phyloP scores from a whole-genome alignment of 2,113 vertebrate genomes.

The Lepus europaeus region DNA sequence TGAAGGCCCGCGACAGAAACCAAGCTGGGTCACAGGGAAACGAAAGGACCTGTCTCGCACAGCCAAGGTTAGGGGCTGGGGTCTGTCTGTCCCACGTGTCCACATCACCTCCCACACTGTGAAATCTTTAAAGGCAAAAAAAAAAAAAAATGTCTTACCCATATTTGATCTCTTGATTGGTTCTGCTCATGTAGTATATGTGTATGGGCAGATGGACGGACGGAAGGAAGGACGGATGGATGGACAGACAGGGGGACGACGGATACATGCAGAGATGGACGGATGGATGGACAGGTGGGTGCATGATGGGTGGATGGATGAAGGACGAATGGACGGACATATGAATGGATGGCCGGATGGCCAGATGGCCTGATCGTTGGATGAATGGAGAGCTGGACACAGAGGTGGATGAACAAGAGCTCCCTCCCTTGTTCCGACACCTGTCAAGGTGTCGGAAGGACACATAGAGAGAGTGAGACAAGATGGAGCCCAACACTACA shows the following conservation, averaged over 20 bases:
- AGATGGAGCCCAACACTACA: too few relatives aligned
- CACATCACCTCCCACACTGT: not conserved
- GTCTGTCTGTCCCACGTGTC: not conserved
- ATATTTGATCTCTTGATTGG: too few relatives aligned
- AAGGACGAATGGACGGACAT: rapidly evolving
- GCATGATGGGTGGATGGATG: rapidly evolving
- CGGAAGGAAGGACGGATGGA: rapidly evolving
- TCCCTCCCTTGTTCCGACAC: not conserved
- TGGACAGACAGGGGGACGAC: not conserved
- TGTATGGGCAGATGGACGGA: too few relatives aligned
- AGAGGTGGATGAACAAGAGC: not conserved
- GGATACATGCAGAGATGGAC: too few relatives aligned
- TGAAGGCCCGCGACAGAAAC: not conserved
- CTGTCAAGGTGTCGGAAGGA: too few relatives aligned
- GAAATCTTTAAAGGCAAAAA: not conserved
- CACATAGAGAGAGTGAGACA: not conserved
- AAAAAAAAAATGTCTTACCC: not conserved
- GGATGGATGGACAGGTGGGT: not conserved
- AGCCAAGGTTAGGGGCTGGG: not conserved
- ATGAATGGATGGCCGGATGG: too few relatives aligned
- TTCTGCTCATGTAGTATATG: not conserved
- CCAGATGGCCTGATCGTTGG: rapidly evolving
- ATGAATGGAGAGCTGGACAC: too few relatives aligned
- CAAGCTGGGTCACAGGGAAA: not conserved
- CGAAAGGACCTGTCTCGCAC: rapidly evolving